Evolutionary conservation across 2,888 invertebrate species (phyloP).

Genomic region (Thecophora atra): DNA sequence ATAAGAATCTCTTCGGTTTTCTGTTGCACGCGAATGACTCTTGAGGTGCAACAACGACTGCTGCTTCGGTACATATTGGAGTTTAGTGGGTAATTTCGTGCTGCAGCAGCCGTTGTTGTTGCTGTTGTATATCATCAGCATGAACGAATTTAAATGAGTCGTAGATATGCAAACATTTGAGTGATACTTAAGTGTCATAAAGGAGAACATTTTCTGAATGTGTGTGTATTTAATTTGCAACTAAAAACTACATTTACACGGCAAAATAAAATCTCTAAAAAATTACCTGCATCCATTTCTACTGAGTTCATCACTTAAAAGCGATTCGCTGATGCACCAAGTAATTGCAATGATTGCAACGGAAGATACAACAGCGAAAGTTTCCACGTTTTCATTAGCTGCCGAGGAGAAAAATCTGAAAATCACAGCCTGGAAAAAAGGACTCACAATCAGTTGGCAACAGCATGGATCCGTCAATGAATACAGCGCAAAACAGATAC

Average conservation of each 20-base stretch:
- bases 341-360: too few relatives aligned
- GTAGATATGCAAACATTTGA: not conserved
- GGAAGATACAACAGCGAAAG: not conserved
- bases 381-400: slow-evolving; percentile 29
- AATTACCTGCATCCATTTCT: too few relatives aligned
- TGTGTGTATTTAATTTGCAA: too few relatives aligned
- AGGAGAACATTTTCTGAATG: too few relatives aligned
- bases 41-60: not conserved
- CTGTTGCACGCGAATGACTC: not conserved
- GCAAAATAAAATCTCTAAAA: too few relatives aligned
- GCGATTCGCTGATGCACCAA: too few relatives aligned
- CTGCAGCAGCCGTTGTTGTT: not conserved
- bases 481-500: slow-evolving; percentile 20
- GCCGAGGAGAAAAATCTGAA: slow-evolving; percentile 23
- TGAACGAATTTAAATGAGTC: not conserved
- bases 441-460: not conserved
- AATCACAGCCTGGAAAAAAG: not conserved
- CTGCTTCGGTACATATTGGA: not conserved
- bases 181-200: not conserved
- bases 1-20: not conserved
- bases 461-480: slow-evolving; percentile 28
- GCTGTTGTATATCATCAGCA: not conserved
- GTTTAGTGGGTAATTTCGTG: not conserved
- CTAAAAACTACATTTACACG: too few relatives aligned
- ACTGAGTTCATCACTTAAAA: too few relatives aligned